A percentile compares a stretch with the other conserved stretches of the same genome.
Conservation (phyloP, 2,797 vertebrate species). For the Molossus molossus region DNA sequence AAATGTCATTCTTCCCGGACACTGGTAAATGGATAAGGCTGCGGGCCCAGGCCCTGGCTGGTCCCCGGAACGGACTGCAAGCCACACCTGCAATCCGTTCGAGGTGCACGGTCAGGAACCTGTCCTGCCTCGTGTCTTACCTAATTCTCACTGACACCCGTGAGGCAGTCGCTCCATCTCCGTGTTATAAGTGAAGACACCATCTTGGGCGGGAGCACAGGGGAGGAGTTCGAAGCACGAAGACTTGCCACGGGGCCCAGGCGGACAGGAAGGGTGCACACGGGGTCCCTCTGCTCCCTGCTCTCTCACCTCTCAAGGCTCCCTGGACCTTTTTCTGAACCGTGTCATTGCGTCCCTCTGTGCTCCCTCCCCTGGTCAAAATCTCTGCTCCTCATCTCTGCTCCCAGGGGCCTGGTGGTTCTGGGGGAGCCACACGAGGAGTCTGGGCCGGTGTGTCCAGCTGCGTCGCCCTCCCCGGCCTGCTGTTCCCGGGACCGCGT, state of each 20-base stretch:
- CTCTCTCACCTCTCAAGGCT: too few species aligned
- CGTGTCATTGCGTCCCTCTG: not conserved
- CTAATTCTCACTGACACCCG: not conserved
- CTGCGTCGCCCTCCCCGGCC: too few species aligned
- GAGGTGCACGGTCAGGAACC: not conserved
- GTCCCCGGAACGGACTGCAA: not conserved
- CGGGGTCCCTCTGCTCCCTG: not conserved
- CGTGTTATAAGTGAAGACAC: not conserved
- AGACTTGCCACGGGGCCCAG: not conserved
- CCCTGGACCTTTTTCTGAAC: not conserved
- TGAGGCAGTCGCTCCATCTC: not conserved
- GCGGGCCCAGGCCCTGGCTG: not conserved
- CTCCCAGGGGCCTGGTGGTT: not conserved
- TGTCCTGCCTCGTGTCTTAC: not conserved
- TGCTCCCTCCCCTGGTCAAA: not conserved
- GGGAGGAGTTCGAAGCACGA: not conserved
- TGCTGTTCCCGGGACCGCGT: accelerated
- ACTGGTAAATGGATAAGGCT: not conserved
- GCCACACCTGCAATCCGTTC: not conserved
- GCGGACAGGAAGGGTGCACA: accelerated
- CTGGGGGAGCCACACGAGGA: not conserved
- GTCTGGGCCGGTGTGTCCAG: accelerated
- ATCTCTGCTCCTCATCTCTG: not conserved
- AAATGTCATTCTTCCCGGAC: not conserved
- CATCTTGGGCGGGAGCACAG: not conserved